Evolutionary conservation across 2,113 vertebrate genomes (phyloP).

Genomic region (Alligator sinensis): DNA sequence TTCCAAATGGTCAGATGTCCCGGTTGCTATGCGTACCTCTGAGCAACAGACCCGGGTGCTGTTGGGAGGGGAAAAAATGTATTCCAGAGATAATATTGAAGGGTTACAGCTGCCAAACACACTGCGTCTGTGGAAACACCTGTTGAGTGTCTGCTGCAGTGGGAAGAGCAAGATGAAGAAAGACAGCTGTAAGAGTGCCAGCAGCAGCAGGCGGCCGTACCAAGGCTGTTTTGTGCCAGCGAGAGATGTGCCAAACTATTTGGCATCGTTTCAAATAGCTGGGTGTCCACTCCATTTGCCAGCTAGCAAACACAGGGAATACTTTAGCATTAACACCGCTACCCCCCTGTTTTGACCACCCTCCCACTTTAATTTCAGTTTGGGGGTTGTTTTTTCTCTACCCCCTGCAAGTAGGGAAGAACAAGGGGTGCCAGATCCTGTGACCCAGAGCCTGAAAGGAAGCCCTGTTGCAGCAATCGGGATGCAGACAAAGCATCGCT

Average conservation of each 20-base stretch:
- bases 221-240: conserved; percentile 76
- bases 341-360: conserved; percentile 45
- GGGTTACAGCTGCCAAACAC: conserved; percentile 79
- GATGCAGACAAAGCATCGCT: conserved; percentile 46
- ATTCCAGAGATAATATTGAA: conserved; percentile 77
- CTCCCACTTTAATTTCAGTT: conserved; percentile 24
- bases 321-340: conserved; percentile 75
- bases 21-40: conserved; percentile 58
- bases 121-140: conserved; percentile 83
- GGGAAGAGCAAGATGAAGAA: conserved; percentile 81
- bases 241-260: conserved; percentile 80
- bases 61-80: conserved; percentile 67
- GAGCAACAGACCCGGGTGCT: conserved; percentile 38
- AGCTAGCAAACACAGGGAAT: conserved; percentile 76
- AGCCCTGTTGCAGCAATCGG: conserved; percentile 36
- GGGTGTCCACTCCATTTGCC: conserved; percentile 80
- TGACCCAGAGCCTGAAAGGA: conserved; percentile 45
- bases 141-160: conserved; percentile 78
- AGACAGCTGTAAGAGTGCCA: conserved; percentile 83
- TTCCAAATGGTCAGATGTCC: conserved; percentile 56
- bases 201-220: conserved; percentile 81
- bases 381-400: background rate
- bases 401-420: background rate
- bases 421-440: conserved; percentile 60
- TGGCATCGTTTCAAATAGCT: conserved; percentile 84